Base-by-base conservation (phyloP, 2,113 vertebrate species). In the Poicephalus gulielmi region DNA sequence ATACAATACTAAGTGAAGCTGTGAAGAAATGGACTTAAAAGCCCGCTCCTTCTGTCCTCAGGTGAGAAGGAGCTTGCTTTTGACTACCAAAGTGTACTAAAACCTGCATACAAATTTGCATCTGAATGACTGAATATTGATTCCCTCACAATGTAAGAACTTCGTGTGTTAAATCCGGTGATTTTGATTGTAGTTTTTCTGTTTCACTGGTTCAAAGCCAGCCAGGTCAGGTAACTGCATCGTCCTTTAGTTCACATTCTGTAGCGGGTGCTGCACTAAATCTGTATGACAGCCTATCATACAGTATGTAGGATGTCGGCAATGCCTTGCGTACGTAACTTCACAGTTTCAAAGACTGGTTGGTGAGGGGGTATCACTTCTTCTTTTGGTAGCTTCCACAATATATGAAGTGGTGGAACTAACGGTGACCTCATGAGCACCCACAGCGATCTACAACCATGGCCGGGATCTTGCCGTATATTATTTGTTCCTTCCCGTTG, bases 371-470 rank as follows among this genome's bases (percentile, higher is more conserved):
- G 85, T 69, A 68, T 75, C 62, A 67, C 33, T 71, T 86, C 79
- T 89, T 76, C 9, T 35, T 82, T 62, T 13, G 44, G 62, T 93
- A 83, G 49, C 95, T 96, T 97, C 95, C 90, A 46, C 17, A 16
- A 80, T 76, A 90, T 79, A 46, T 9, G 83, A 92, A 95, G 85
- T 15, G 1, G 70, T 39, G 55, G 84, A 70, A 52, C 57, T 80
- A 33, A 20, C 5, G 6, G 24, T 10, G 68, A 27, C 86, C 98
- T 99, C 99, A 99, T 50, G 99, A 99, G 97, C 99, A 99, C 82
- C 99, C 99, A 11, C 99, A 99, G 60, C 99, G 99, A 94, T 99
- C 99, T 97, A 99, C 99, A 92, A 99, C 99, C 99, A 99, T 99
- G 95, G 98, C 98, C 2, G 99, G 99, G 95, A 99, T 99, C 98